Percentiles rank a stretch among this genome's conserved stretches.
Conservation (phyloP, 1,140 invertebrate species). For the Yoshiicerus persimilis region DNA sequence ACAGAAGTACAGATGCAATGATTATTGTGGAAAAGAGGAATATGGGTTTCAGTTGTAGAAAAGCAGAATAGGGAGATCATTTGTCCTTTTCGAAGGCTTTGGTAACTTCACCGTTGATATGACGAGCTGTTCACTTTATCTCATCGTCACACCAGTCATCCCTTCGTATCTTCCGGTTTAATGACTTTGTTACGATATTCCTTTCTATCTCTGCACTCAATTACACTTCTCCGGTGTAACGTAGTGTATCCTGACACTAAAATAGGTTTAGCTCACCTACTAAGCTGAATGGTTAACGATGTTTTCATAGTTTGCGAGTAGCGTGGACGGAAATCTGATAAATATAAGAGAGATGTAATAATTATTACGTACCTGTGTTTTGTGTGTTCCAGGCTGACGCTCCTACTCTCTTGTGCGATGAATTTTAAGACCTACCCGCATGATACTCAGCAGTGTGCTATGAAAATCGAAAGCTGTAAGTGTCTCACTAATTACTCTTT, state of each 20-base stretch:
- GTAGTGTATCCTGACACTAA: too few species aligned
- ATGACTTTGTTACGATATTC: background rate
- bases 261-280: background rate
- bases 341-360: background rate
- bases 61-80: too few species aligned
- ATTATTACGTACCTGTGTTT: constrained; percentile 39
- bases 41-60: too few species aligned
- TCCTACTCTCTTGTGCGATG: constrained; percentile 88
- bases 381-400: constrained; percentile 67
- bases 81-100: too few species aligned
- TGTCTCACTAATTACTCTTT: constrained; percentile 50
- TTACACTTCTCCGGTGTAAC: background rate
- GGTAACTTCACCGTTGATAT: too few species aligned
- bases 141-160: background rate
- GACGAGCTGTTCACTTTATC: background rate
- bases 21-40: background rate
- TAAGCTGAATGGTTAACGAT: too few species aligned
- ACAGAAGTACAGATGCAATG: background rate
- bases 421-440: constrained; percentile 90
- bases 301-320: too few species aligned
- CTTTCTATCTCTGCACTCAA: background rate
- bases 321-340: background rate
- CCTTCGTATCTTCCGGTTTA: background rate
- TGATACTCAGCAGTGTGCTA: constrained; percentile 83
- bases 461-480: constrained; percentile 90